Evolutionary conservation across 2,797 vertebrate genomes (phyloP), one percentile per base, ranked within the genome.

Genomic region (Hydrocynus forskahlii): DNA sequence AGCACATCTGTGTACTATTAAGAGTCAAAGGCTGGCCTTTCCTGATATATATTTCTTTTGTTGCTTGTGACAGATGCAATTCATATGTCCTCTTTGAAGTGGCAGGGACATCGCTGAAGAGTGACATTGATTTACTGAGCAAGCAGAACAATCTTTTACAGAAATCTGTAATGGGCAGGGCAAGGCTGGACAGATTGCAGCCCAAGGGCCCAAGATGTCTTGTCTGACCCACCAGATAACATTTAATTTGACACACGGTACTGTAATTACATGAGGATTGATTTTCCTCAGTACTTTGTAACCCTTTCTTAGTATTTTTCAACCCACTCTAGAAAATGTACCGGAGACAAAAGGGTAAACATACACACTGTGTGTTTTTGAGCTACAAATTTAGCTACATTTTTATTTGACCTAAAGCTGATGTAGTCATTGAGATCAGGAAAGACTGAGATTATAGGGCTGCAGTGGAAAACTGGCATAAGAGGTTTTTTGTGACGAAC

Each of bases 1-100:
- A 35, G 68, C 66, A 86, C 82, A 75, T 80, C 79, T 69, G 79
- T 73, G 68, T 63, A 79, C 75, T 72, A 86, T 84, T 84, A 82
- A 64, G 85, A 79, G 79, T 78, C 72, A 84, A 77, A 86, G 14
- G 76, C 77, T 68, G 74, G 21, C 38, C 73, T 81, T 75, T 79
- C 60, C 50, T 67, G 63, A 72, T 81, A 75, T 70, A 74, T 80
- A 81, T 86, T 77, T 72, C 48, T 81, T 76, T 73, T 79, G 68
- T 79, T 78, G 75, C 57, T 59, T 60, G 59, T 60, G 64, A 86
- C 70, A 83, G 79, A 69, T 68, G 69, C 77, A 77, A 81, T 82
- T 86, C 82, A 80, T 77, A 80, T 81, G 5, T 40, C 45, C 72
- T 67, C 76, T 84, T 84, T 77, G 78, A 43, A 78, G 60, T 70